Evolutionary conservation across 37 sponge, comb jelly and placozoan genomes (phyloP), one percentile per base, ranked within the genome.

Genomic region (Spongilla lacustris): DNA sequence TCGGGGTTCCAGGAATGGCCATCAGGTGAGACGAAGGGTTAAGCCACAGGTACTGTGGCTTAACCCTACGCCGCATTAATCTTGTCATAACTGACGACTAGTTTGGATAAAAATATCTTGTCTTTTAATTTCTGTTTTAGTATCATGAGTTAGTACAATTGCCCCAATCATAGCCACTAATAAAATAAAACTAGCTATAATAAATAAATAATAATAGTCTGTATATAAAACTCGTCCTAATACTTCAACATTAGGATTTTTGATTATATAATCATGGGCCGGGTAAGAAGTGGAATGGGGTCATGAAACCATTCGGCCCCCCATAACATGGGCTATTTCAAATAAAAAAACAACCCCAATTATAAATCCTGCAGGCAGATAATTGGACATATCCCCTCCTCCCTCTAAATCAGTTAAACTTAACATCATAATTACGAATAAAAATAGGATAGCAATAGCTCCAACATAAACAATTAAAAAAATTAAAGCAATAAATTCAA

Each of bases 121-220:
- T 78, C 80, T 76, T 89, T 81, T 93, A 67, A 81, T 77, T 36
- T 82, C 73, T 41, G 29, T 68, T 58, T 77, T 71, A 66, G 25
- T 29, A 12, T 86, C 87, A 70, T 85, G 86, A 76, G 91, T 89
- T 78, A 93, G 79, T 33, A 93, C 90, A 46, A 93, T 89, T 26
- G 90, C 90, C 66, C 90, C 90, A 14, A 93, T 71, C 93, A 93
- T 89, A 29, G 93, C 93, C 71, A 89, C 93, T 69, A 93, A 93
- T 93, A 93, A 93, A 83, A 93, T 77, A 90, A 90, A 93, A 77
- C 93, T 90, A 41, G 93, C 93, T 79, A 93, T 70, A 74, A 93
- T 50, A 86, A 93, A 93, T 73, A 86, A 89, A 89, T 90, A 89
- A 86, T 48, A 89, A 86, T 79, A 89, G 69, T 89, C 83, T 27